Evolutionary conservation across 2,113 vertebrate genomes (phyloP).

Genomic region (Otolemur garnettii): DNA sequence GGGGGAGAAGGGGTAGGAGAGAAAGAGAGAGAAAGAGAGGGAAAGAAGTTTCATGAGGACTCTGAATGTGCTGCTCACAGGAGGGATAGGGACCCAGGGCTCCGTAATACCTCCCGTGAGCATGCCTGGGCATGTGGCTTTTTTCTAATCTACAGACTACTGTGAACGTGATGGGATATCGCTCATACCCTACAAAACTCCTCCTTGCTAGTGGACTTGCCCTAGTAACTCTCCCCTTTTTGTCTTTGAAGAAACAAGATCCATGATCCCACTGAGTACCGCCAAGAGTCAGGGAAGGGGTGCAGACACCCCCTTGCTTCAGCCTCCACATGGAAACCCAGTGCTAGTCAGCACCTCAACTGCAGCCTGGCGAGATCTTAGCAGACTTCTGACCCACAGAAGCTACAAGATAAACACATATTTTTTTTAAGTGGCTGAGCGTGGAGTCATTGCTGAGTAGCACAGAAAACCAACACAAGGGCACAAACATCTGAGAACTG

Average conservation of each 20-base stretch:
- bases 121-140: not conserved
- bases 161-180: not conserved
- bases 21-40: not conserved
- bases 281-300: not conserved
- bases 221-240: not conserved
- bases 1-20: too few relatives aligned
- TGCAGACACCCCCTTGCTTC: not conserved
- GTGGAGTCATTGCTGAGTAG: not conserved
- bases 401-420: not conserved
- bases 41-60: not conserved
- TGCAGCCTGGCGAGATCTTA: not conserved
- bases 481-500: not conserved
- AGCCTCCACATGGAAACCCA: not conserved
- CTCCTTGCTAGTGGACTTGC: not conserved
- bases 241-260: not conserved
- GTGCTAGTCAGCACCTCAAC: not conserved
- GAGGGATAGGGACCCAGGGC: not conserved
- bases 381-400: not conserved
- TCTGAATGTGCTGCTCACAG: not conserved
- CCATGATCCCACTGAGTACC: not conserved
- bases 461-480: not conserved
- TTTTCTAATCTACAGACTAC: not conserved
- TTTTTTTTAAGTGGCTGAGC: not conserved
- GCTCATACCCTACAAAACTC: not conserved
- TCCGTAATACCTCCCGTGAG: not conserved